Percentiles rank a stretch among this genome's conserved stretches.
Evolutionary conservation across 2,797 vertebrate genomes (phyloP).

Genomic region (Xiphorhynchus erythropygius): DNA sequence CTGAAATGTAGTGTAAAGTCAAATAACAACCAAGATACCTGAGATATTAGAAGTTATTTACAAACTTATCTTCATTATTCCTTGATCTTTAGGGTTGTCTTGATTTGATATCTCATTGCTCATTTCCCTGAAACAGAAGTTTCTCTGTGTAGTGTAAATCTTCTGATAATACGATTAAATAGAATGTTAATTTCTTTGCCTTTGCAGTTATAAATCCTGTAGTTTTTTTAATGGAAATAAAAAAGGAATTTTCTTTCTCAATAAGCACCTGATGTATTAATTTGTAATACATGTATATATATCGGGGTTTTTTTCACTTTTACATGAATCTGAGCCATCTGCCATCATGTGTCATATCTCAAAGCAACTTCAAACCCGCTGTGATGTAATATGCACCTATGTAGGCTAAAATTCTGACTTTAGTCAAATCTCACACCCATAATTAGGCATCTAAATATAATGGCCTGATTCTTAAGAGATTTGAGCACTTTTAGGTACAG

Average conservation of each 20-base stretch:
- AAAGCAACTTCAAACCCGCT: background rate
- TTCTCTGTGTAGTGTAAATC: constrained; percentile 44
- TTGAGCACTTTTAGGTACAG: background rate
- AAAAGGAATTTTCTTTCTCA: background rate
- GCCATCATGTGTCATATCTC: background rate
- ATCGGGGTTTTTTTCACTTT: background rate
- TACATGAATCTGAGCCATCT: background rate
- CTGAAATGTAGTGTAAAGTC: constrained; percentile 30
- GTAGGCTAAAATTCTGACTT: background rate
- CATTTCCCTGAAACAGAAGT: constrained; percentile 38
- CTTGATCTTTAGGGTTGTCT: constrained; percentile 52
- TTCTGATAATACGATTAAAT: constrained; percentile 25
- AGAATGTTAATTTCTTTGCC: constrained; percentile 34
- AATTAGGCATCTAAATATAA: constrained; percentile 52
- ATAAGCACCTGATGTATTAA: background rate
- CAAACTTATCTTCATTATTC: constrained; percentile 30
- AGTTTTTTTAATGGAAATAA: background rate
- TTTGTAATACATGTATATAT: background rate
- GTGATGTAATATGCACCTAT: background rate
- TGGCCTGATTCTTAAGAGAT: constrained; percentile 14
- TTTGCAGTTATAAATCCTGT: background rate
- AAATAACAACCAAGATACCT: background rate
- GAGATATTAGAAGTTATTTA: background rate
- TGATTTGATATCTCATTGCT: background rate
- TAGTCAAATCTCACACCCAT: background rate